Base-by-base conservation (phyloP, 2,113 vertebrate species). In the Colius striatus region DNA sequence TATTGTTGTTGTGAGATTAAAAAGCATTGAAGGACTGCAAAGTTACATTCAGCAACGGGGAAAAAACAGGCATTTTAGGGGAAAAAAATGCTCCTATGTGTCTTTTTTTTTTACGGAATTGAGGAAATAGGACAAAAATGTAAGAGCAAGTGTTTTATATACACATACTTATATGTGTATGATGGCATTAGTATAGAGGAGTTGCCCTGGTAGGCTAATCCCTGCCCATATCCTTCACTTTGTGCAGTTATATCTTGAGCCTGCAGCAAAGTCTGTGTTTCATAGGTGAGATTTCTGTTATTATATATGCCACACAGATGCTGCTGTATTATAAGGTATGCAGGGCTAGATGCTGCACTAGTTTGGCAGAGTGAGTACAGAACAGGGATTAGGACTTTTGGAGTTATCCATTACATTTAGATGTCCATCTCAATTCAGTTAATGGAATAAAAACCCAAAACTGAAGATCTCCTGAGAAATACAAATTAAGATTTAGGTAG, bases 381-480 rank as follows among this genome's bases (percentile, higher is more conserved):
- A 84, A 65, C 4, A 78, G 66, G 51, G 88, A 90, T 75, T 43
- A 67, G 45, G 57, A 65, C 48, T 48, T 91, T 82, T 38, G 85
- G 84, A 84, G 41, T 18, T 85, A 38, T 16, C 62, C 50, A 41
- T 79, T 76, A 88, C 76, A 88, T 92, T 73, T 90, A 57, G n/a
- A 55, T 88, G n/a, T 62, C 78, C 29, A 1, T 74, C 92, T 86
- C 82, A 68, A 10, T 87, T 75, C 67, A 43, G 30, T 62, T 92
- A 92, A 85, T 70, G 72, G 75, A 86, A 58, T 67, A 76, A 85
- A 95, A 88, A 73, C 79, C 47, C 41, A 36, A 45, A 66, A 29
- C 11, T 54, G 62, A 91, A 62, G 58, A 66, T 68, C 38, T 73
- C 75, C 83, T 41, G 30, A 90, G 79, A 74, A 96, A 77, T 34